A percentile compares a stretch with the other conserved stretches of the same genome.
Conservation (phyloP, 1,140 invertebrate species). For the Anastrepha ludens region DNA sequence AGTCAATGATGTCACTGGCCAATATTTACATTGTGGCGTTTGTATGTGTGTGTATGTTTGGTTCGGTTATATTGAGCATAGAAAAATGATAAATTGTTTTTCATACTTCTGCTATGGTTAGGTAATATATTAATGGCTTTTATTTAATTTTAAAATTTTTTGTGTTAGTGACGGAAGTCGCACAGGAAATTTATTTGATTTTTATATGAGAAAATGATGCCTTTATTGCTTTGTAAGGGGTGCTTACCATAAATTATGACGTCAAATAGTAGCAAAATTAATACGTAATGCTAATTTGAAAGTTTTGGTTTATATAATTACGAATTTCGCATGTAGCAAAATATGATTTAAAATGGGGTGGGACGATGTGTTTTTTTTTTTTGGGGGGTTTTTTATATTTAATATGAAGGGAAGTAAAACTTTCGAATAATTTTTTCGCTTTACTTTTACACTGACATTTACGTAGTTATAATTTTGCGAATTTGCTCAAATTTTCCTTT, state of each 20-base stretch:
- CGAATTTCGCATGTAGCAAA: too few species aligned
- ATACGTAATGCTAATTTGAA: not conserved
- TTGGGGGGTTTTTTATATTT: too few species aligned
- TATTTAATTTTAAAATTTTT: conserved; percentile 34
- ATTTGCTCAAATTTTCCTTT: too few species aligned
- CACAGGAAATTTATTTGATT: not conserved
- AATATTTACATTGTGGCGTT: not conserved
- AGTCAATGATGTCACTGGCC: conserved; percentile 44
- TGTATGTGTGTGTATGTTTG: not conserved
- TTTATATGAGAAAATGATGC: not conserved
- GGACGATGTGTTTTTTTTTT: too few species aligned
- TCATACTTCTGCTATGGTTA: conserved; percentile 10
- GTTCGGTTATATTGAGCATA: not conserved
- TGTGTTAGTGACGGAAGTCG: not conserved
- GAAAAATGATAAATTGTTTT: conserved; percentile 52
- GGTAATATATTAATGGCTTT: conserved; percentile 26
- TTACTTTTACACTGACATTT: too few species aligned
- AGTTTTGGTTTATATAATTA: conserved; percentile 4
- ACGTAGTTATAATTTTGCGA: too few species aligned
- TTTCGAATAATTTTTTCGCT: too few species aligned
- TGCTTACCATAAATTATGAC: not conserved
- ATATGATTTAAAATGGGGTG: too few species aligned
- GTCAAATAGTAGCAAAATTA: not conserved
- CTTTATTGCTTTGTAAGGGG: not conserved
- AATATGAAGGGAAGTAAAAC: too few species aligned